Conservation (phyloP, 2,797 vertebrate genomes). For the Syngnathus rostellatus region DNA sequence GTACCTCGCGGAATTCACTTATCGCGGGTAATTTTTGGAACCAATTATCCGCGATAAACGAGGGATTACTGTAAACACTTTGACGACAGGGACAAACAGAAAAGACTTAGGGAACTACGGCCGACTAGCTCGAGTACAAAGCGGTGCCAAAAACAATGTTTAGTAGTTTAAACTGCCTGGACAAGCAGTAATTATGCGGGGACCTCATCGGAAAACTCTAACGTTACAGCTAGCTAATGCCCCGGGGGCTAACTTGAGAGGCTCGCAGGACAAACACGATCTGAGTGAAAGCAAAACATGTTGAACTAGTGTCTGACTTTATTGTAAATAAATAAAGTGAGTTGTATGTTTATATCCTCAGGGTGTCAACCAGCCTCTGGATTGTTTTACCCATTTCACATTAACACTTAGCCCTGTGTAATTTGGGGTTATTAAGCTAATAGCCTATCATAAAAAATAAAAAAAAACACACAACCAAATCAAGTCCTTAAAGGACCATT, state of each 20-base stretch:
- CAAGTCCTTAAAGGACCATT: slow-evolving; percentile 12
- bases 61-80: no score
- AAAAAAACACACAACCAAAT: slow-evolving; percentile 12
- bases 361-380: neutral
- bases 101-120: slow-evolving; percentile 21
- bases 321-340: slow-evolving; percentile 29
- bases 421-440: slow-evolving; percentile 13
- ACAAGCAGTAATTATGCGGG: slow-evolving; percentile 34
- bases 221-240: slow-evolving; percentile 53
- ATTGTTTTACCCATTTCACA: neutral
- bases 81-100: slow-evolving; percentile 1
- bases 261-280: slow-evolving; percentile 57
- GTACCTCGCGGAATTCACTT: no score
- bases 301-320: slow-evolving; percentile 48
- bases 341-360: slow-evolving; percentile 22
- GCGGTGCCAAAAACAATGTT: slow-evolving; percentile 31
- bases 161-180: slow-evolving; percentile 31
- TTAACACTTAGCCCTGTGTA: slow-evolving; percentile 16
- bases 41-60: no score
- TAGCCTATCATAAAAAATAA: slow-evolving; percentile 1
- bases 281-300: slow-evolving; percentile 58
- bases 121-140: slow-evolving; percentile 14
- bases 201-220: slow-evolving; percentile 45
- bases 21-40: no score
- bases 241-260: slow-evolving; percentile 45